phyloP scores from a whole-genome alignment of 1,140 invertebrate species.

The Drosophila ironensis region DNA sequence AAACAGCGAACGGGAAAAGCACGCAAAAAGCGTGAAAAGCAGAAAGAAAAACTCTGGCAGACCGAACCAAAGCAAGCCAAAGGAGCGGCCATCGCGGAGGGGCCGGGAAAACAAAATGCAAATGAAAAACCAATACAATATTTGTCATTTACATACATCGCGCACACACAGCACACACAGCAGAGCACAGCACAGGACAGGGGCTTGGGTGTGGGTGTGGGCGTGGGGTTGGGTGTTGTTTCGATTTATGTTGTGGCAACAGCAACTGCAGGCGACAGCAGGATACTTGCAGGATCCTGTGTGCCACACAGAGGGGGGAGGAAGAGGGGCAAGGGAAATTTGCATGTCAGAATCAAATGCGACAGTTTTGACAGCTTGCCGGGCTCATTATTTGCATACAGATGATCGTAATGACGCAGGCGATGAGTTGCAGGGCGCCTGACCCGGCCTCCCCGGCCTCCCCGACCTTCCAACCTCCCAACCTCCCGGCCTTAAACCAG shows the following conservation, averaged over 20 bases:
- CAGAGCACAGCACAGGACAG: no score
- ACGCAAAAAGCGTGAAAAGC: not conserved
- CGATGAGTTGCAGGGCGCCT: slow-evolving; percentile 11
- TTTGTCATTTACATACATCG: slow-evolving; percentile 52
- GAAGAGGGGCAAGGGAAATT: slow-evolving; percentile 29
- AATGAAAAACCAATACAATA: slow-evolving; percentile 69
- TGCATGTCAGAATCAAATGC: slow-evolving; percentile 73
- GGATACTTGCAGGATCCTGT: slow-evolving; percentile 8
- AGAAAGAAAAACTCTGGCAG: slow-evolving; percentile 1
- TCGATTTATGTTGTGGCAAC: slow-evolving; percentile 73
- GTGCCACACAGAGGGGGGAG: not conserved
- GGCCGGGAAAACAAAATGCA: slow-evolving; percentile 43
- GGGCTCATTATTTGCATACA: slow-evolving; percentile 60
- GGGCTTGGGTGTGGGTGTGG: not conserved
- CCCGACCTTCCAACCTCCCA: no score
- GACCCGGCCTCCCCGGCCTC: not conserved
- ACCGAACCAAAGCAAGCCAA: slow-evolving; percentile 7
- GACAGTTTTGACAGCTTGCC: slow-evolving; percentile 71
- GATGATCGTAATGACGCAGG: slow-evolving; percentile 30
- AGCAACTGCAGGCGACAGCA: slow-evolving; percentile 39
- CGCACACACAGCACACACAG: not conserved
- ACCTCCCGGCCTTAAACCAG: slow-evolving; percentile 20
- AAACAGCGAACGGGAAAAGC: not conserved
- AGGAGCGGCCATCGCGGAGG: not conserved
- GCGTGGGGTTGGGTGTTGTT: slow-evolving; percentile 35